phyloP scores from a whole-genome alignment of 2,888 invertebrate species.

The Amphipyra tragopoginis region DNA sequence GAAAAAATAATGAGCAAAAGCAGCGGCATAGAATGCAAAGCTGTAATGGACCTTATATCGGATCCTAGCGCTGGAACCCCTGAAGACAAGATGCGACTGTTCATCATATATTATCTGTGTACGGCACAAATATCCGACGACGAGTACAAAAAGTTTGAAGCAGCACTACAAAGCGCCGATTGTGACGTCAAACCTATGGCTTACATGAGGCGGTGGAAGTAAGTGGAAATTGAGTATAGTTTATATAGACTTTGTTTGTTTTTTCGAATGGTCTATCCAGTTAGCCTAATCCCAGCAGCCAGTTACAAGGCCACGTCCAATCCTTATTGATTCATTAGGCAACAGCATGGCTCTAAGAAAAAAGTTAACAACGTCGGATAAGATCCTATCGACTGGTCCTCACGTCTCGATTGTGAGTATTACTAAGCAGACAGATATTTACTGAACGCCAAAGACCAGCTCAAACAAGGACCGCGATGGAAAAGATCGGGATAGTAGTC shows the following conservation, averaged over 20 bases:
- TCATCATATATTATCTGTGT: conserved; percentile 97
- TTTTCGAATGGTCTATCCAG: background rate
- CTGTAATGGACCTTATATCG: conserved; percentile 95
- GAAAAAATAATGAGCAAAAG: conserved; percentile 98
- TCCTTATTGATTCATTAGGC: too few relatives aligned
- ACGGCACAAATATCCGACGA: conserved; percentile 94
- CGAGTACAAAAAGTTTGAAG: conserved; percentile 95
- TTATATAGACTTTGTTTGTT: background rate
- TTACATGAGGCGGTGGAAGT: conserved; percentile 98
- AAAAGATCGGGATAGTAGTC: too few relatives aligned
- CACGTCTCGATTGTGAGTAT: too few relatives aligned
- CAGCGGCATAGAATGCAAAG: conserved; percentile 93
- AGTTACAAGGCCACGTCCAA: too few relatives aligned
- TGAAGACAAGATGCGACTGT: conserved; percentile 97
- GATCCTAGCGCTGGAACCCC: conserved; percentile 96
- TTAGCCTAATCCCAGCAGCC: too few relatives aligned
- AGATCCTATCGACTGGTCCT: too few relatives aligned
- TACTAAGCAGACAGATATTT: too few relatives aligned
- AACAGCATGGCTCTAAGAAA: too few relatives aligned
- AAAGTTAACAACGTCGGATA: too few relatives aligned
- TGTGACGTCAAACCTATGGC: conserved; percentile 96
- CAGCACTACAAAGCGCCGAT: conserved; percentile 94
- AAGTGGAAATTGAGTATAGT: conserved; percentile 68
- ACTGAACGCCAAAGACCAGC: too few relatives aligned
- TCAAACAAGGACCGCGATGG: too few relatives aligned